Conservation (phyloP, 1,140 invertebrate species). For the Drosophila pseudoananassae region DNA sequence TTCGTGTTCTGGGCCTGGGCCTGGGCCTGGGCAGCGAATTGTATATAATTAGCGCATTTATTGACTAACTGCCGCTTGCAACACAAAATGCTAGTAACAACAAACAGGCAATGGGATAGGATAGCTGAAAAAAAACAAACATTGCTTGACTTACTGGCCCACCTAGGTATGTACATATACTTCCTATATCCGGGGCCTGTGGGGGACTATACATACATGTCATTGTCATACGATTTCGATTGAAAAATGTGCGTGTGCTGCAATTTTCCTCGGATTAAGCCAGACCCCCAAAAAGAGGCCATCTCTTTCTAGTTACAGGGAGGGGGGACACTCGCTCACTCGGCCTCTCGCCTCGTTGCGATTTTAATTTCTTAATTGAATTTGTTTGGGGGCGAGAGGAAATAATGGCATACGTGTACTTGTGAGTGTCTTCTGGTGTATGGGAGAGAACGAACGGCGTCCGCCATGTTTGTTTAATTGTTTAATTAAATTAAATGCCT, state of each 20-base stretch:
- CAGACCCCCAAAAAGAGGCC: constrained; percentile 10
- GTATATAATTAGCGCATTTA: constrained; percentile 78
- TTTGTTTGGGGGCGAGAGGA: constrained; percentile 56
- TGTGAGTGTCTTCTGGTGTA: constrained; percentile 10
- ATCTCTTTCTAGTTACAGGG: constrained; percentile 5
- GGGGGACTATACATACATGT: constrained; percentile 9
- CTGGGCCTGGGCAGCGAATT: constrained; percentile 50
- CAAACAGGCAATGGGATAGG: constrained; percentile 3
- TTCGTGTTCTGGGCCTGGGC: constrained; percentile 28
- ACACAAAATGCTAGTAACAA: constrained; percentile 29
- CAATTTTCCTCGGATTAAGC: constrained; percentile 43
- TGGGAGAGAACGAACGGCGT: constrained; percentile 9
- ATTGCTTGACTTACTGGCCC: constrained; percentile 26
- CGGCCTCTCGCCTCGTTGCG: constrained; percentile 13
- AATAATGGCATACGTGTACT: not conserved
- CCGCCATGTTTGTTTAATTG: constrained; percentile 77
- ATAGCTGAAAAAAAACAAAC: constrained; percentile 32
- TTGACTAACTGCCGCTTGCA: constrained; percentile 66
- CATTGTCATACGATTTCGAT: constrained; percentile 36
- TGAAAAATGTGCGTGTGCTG: constrained; percentile 72
- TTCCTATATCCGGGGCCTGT: constrained; percentile 5
- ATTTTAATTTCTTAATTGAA: constrained; percentile 76
- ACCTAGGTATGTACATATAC: constrained; percentile 27
- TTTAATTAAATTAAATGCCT: constrained; percentile 78
- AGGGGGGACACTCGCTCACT: constrained; percentile 1